These are phyloP conservation scores for Cerceris ruficornis DNA, from an alignment of 2,888 invertebrate species.

Conservation along the genomic window DNA sequence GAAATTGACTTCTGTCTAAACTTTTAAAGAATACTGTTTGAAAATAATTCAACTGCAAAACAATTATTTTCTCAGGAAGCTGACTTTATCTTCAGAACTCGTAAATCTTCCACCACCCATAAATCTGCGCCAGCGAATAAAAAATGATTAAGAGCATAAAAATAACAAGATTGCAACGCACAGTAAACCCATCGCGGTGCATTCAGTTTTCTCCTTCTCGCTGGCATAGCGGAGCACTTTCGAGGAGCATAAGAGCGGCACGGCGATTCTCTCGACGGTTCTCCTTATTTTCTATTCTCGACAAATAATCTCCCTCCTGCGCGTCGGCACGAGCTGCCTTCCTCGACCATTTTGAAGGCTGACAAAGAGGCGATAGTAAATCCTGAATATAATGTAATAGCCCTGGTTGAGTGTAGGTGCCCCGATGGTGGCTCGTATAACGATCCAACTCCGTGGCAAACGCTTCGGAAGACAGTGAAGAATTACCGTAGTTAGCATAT, in stretches of 20 bases:
- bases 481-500: conserved; percentile 54
- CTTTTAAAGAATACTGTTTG: no score
- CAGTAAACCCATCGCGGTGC: no score
- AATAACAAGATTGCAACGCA: no score
- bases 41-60: no score
- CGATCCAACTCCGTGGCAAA: conserved; percentile 52
- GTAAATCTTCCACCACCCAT: no score
- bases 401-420: conserved; percentile 33
- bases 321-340: conserved; percentile 21
- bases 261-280: not conserved
- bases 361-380: conserved; percentile 67
- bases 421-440: conserved; percentile 53
- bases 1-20: no score
- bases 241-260: conserved; percentile 24
- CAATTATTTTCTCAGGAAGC: no score
- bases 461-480: conserved; percentile 60
- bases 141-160: no score
- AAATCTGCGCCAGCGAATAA: no score
- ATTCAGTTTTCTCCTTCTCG: no score
- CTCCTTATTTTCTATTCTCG: conserved; percentile 35
- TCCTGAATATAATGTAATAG: conserved; percentile 68
- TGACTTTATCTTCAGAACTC: no score
- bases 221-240: conserved; percentile 26
- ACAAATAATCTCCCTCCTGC: conserved; percentile 37
- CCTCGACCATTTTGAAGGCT: conserved; percentile 54